These are phyloP conservation scores for Catharus bicknelli DNA, from an alignment of 2,113 vertebrate species.

Conservation along the genomic window DNA sequence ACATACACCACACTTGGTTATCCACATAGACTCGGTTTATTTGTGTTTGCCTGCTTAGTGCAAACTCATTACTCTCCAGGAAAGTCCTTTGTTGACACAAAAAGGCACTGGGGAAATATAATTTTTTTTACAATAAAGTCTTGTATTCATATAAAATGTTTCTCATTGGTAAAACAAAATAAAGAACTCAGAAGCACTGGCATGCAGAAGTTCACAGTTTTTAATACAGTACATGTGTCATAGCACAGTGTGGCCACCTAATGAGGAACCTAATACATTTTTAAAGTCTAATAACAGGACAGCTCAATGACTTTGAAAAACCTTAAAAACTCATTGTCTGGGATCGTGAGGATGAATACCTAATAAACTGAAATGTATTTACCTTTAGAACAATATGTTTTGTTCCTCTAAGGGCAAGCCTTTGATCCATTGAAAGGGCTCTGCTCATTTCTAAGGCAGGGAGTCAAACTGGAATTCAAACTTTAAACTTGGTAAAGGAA, in stretches of 20 bases:
- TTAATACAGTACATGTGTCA: background rate
- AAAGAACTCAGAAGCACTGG: conserved; percentile 10
- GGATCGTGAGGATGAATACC: background rate
- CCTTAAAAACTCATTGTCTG: background rate
- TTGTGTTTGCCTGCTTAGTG: conserved; percentile 44
- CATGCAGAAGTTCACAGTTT: background rate
- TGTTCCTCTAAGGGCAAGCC: background rate
- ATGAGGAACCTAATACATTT: background rate
- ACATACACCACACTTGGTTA: background rate
- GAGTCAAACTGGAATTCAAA: background rate
- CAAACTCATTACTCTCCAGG: conserved; percentile 39
- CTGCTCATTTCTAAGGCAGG: background rate
- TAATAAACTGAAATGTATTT: background rate
- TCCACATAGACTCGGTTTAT: conserved; percentile 12
- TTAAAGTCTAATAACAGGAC: background rate
- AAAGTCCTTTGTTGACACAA: conserved; percentile 49
- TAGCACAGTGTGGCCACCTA: background rate
- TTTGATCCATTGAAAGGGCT: background rate
- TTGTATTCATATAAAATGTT: conserved; percentile 14
- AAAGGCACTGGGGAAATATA: conserved; percentile 40
- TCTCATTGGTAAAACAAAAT: conserved; percentile 22
- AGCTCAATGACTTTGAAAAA: background rate
- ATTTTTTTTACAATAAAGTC: background rate
- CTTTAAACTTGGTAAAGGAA: background rate
- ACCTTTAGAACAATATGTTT: background rate